A percentile compares a stretch with the other conserved stretches of the same genome.
phyloP scores from a whole-genome alignment of 2,888 invertebrate genomes.

The Phyllotreta striolata region DNA sequence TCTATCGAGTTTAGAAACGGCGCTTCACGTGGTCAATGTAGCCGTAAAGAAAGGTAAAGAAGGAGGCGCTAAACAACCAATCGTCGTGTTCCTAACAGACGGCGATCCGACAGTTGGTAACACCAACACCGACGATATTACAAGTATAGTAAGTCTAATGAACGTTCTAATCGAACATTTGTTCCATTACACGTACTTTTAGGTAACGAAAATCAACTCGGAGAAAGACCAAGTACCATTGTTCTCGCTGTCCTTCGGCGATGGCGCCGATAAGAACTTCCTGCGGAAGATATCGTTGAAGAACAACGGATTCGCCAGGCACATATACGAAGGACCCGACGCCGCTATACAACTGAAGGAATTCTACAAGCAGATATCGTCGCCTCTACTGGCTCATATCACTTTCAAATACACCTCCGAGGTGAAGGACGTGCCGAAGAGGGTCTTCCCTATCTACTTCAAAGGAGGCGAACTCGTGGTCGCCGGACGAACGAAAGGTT shows the following conservation, averaged over 20 bases:
- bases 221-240: constrained; percentile 58
- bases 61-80: constrained; percentile 64
- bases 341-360: constrained; percentile 70
- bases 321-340: constrained; percentile 74
- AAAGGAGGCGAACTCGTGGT: constrained; percentile 71
- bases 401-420: constrained; percentile 69
- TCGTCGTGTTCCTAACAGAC: constrained; percentile 72
- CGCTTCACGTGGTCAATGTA: constrained; percentile 64
- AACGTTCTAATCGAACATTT: neutral
- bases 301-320: constrained; percentile 71
- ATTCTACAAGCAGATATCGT: constrained; percentile 72
- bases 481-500: constrained; percentile 60
- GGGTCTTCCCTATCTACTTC: constrained; percentile 67
- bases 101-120: constrained; percentile 68
- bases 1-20: constrained; percentile 59
- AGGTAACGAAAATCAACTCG: constrained; percentile 56
- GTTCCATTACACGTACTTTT: constrained; percentile 2
- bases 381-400: constrained; percentile 70
- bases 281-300: constrained; percentile 69
- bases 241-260: constrained; percentile 73
- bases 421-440: constrained; percentile 63
- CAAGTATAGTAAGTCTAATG: constrained; percentile 3
- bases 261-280: constrained; percentile 70
- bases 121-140: neutral
- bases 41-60: constrained; percentile 46